phyloP scores from a whole-genome alignment of 2,113 vertebrate genomes.

The Labeo rohita region DNA sequence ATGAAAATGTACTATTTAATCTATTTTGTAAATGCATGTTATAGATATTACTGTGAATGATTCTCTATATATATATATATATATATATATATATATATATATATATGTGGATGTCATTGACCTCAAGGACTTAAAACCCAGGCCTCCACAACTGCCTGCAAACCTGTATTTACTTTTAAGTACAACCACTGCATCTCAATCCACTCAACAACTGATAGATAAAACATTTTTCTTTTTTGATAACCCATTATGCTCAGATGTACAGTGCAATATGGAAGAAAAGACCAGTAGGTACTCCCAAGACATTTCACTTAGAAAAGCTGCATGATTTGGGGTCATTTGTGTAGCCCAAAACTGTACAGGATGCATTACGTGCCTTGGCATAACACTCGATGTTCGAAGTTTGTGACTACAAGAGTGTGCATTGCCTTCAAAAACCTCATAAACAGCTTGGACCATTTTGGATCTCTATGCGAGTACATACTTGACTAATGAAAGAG shows the following conservation, averaged over 20 bases:
- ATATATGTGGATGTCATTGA: too few relatives aligned
- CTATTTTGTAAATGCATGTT: too few relatives aligned
- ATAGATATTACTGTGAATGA: too few relatives aligned
- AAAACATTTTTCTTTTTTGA: neutral
- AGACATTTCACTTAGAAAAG: neutral
- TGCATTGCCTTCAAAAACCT: neutral
- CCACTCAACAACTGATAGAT: neutral
- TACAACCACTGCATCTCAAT: neutral
- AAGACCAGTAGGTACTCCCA: too few relatives aligned
- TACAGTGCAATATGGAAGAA: neutral
- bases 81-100: too few relatives aligned
- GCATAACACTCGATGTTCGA: neutral
- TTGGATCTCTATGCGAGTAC: neutral
- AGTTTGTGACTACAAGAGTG: neutral
- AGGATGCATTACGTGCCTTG: neutral
- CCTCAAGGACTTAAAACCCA: neutral
- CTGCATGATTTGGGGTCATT: neutral
- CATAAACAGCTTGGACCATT: neutral
- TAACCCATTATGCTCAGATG: neutral
- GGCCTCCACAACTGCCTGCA: neutral
- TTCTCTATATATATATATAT: too few relatives aligned
- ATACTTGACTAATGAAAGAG: slow-evolving; percentile 13
- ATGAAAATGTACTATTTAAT: too few relatives aligned
- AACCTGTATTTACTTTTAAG: neutral
- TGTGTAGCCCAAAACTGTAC: neutral